Percentiles rank a stretch among this genome's conserved stretches.
These are phyloP conservation scores for Brotula barbata DNA, from an alignment of 2,797 vertebrate genomes.

Conservation along the genomic window DNA sequence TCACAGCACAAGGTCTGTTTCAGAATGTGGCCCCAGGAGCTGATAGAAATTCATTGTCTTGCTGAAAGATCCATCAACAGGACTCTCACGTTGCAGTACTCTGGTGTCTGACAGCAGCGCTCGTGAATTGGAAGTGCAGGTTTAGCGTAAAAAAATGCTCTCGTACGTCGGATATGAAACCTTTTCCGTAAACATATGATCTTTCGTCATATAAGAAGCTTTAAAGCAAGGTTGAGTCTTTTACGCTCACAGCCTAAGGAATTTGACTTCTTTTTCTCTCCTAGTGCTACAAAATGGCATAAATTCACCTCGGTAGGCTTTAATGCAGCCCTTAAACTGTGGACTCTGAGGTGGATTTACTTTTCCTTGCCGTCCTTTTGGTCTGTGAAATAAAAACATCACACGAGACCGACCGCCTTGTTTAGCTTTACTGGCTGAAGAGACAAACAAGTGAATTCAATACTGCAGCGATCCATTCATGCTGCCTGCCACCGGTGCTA, in stretches of 20 bases:
- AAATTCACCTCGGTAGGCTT: neutral
- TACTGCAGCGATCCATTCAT: neutral
- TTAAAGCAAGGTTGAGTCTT: too few species aligned
- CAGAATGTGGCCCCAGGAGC: constrained; percentile 31
- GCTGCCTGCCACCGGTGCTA: neutral
- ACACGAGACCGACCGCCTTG: neutral
- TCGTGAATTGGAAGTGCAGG: neutral
- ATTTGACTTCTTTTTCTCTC: neutral
- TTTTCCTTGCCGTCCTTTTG: neutral
- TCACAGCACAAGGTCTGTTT: constrained; percentile 46
- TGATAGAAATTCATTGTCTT: constrained; percentile 34
- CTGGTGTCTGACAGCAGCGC: neutral
- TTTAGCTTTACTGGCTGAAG: neutral
- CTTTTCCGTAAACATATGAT: neutral
- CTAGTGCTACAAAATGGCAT: too few species aligned
- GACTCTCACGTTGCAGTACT: constrained; percentile 5
- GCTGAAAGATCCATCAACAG: constrained; percentile 38
- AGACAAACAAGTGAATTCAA: neutral
- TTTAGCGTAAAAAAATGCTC: neutral
- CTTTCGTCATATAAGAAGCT: too few species aligned
- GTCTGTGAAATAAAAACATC: neutral
- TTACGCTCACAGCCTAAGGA: too few species aligned
- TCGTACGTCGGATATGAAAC: neutral
- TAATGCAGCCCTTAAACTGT: neutral
- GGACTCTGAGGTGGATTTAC: neutral